phyloP scores from a whole-genome alignment of 92 coral and sea anemone species.

The Palythoa grandiflora region DNA sequence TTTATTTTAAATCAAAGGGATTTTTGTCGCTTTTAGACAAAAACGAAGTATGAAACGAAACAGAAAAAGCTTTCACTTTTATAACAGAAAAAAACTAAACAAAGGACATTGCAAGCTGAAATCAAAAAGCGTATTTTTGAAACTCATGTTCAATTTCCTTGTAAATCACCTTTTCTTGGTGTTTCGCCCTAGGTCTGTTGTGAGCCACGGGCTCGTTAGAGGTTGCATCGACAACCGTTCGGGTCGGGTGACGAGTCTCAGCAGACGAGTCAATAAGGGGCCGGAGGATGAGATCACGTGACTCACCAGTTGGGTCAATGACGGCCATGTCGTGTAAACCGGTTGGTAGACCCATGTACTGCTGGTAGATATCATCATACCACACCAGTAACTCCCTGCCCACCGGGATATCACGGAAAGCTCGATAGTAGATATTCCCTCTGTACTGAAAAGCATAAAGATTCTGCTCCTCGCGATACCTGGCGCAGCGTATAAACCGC shows the following conservation, averaged over 20 bases:
- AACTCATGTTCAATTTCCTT: slow-evolving; percentile 33
- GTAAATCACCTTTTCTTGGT: slow-evolving; percentile 50
- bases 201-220: slow-evolving; percentile 47
- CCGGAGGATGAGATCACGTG: slow-evolving; percentile 56
- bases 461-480: slow-evolving; percentile 96
- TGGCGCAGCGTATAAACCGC: slow-evolving; percentile 98
- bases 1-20: no score
- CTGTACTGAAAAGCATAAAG: slow-evolving; percentile 95
- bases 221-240: slow-evolving; percentile 47
- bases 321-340: slow-evolving; percentile 94
- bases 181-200: slow-evolving; percentile 49
- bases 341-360: slow-evolving; percentile 95
- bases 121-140: not conserved
- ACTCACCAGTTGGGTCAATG: slow-evolving; percentile 91
- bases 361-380: slow-evolving; percentile 97
- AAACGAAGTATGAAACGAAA: no score
- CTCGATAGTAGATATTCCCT: slow-evolving; percentile 97
- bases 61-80: no score
- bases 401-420: slow-evolving; percentile 90
- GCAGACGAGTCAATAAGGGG: slow-evolving; percentile 50
- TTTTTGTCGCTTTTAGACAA: no score
- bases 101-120: not conserved
- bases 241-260: slow-evolving; percentile 50
- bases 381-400: slow-evolving; percentile 95
- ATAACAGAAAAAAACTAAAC: not conserved